phyloP scores from a whole-genome alignment of 2,888 invertebrate genomes.

The Drosophila tanythrix region DNA sequence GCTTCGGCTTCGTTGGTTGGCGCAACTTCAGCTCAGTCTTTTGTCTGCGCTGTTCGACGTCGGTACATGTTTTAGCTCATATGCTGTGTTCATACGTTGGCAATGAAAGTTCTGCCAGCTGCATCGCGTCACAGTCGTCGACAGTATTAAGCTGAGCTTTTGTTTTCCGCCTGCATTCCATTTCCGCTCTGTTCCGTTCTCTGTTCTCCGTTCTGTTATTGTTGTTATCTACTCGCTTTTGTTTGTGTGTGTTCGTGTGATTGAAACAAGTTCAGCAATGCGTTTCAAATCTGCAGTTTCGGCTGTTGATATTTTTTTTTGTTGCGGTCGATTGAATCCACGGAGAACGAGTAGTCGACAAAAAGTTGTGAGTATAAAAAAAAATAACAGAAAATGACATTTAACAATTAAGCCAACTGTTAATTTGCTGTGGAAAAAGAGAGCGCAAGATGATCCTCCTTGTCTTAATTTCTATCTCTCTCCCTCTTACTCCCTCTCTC shows the following conservation, averaged over 20 bases:
- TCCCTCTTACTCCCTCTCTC: background rate
- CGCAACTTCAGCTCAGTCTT: conserved; percentile 72
- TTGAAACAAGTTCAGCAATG: conserved; percentile 70
- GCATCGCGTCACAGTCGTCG: conserved; percentile 37
- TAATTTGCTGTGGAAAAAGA: conserved; percentile 26
- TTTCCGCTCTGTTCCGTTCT: conserved; percentile 33
- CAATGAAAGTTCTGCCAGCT: conserved; percentile 47
- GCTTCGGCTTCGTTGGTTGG: conserved; percentile 45
- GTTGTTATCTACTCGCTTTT: conserved; percentile 26
- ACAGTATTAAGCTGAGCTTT: conserved; percentile 52
- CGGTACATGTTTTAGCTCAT: conserved; percentile 57
- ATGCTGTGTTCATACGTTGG: conserved; percentile 13
- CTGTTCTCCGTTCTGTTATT: conserved; percentile 49
- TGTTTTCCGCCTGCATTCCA: conserved; percentile 45
- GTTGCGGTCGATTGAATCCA: conserved; percentile 64
- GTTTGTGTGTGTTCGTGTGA: conserved; percentile 16
- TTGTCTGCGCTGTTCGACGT: conserved; percentile 58
- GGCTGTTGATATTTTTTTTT: conserved; percentile 45
- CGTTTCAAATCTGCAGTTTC: conserved; percentile 65
- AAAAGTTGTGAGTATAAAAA: conserved; percentile 44
- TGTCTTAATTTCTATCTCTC: background rate
- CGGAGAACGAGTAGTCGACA: conserved; percentile 42
- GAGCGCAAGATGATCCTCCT: conserved; percentile 7
- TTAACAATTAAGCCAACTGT: conserved; percentile 30
- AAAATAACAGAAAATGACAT: conserved; percentile 25